These are phyloP conservation scores for Brachyhypopomus gauderio DNA, from an alignment of 2,113 vertebrate genomes.

Conservation along the genomic window DNA sequence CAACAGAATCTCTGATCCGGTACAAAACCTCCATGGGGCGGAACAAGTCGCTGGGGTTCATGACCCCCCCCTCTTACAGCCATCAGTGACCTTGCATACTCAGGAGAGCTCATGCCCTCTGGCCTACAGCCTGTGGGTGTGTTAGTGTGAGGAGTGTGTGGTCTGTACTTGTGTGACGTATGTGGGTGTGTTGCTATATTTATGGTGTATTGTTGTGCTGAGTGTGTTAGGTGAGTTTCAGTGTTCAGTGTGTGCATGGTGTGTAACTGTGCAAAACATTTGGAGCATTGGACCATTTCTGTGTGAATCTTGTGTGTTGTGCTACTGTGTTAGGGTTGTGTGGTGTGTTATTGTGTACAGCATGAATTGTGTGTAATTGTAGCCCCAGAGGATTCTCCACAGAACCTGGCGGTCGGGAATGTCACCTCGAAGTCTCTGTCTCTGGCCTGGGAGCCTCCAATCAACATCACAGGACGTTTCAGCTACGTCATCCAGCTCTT, in stretches of 20 bases:
- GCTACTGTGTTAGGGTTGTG: slow-evolving; percentile 22
- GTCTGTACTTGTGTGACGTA: neutral
- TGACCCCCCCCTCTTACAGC: too few species aligned
- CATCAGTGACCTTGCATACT: too few species aligned
- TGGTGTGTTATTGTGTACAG: slow-evolving; percentile 13
- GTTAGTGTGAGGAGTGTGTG: slow-evolving; percentile 23
- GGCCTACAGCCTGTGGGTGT: too few species aligned
- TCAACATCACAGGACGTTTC: slow-evolving; percentile 85
- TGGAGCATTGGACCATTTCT: too few species aligned
- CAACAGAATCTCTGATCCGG: slow-evolving; percentile 3
- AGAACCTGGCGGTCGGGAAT: slow-evolving; percentile 79
- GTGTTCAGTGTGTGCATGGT: too few species aligned
- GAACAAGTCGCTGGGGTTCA: neutral
- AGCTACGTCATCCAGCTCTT: slow-evolving; percentile 85
- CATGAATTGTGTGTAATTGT: slow-evolving; percentile 27
- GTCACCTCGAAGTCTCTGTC: slow-evolving; percentile 83
- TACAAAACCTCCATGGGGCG: neutral
- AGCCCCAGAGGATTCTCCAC: slow-evolving; percentile 93
- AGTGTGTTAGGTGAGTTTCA: too few species aligned
- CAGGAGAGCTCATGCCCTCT: too few species aligned
- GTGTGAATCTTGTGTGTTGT: too few species aligned
- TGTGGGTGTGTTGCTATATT: neutral
- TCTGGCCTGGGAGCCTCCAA: slow-evolving; percentile 86
- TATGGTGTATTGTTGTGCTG: slow-evolving; percentile 20
- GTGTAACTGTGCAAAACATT: too few species aligned